phyloP scores from a whole-genome alignment of 2,113 vertebrate genomes.

The Nothocercus nigrocapillus region DNA sequence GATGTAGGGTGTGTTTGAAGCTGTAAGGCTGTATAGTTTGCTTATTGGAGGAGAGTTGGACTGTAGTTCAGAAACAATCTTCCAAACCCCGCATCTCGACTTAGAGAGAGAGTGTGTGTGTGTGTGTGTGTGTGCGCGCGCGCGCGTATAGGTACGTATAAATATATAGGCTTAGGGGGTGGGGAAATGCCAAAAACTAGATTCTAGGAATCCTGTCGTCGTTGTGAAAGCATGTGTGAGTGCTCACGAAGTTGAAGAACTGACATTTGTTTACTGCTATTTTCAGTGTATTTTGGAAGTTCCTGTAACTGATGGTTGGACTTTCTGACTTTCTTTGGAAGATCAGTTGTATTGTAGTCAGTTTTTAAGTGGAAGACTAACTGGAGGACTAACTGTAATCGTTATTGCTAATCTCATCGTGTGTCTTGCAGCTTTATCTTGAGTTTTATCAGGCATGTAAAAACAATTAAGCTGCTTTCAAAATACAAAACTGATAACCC shows the following conservation, averaged over 20 bases:
- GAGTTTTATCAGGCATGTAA: neutral
- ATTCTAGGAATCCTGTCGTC: too few species aligned
- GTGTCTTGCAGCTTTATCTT: neutral
- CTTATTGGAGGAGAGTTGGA: neutral
- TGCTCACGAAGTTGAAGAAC: neutral
- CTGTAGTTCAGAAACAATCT: neutral
- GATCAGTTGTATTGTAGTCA: neutral
- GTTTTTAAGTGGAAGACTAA: neutral
- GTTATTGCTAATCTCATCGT: neutral
- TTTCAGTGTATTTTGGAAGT: neutral
- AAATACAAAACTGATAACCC: neutral
- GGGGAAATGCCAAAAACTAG: too few species aligned
- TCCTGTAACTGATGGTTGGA: neutral
- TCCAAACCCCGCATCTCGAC: too few species aligned
- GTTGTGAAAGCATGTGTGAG: too few species aligned
- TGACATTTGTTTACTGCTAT: neutral
- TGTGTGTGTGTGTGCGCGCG: too few species aligned
- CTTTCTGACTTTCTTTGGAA: neutral
- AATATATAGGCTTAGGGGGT: too few species aligned
- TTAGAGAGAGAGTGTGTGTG: too few species aligned
- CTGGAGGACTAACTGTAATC: neutral
- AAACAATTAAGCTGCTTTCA: neutral
- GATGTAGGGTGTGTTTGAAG: neutral
- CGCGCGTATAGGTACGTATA: too few species aligned
- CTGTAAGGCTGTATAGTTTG: neutral